Evolutionary conservation across 2,888 invertebrate genomes (phyloP).

Genomic region (Lottia scabra): DNA sequence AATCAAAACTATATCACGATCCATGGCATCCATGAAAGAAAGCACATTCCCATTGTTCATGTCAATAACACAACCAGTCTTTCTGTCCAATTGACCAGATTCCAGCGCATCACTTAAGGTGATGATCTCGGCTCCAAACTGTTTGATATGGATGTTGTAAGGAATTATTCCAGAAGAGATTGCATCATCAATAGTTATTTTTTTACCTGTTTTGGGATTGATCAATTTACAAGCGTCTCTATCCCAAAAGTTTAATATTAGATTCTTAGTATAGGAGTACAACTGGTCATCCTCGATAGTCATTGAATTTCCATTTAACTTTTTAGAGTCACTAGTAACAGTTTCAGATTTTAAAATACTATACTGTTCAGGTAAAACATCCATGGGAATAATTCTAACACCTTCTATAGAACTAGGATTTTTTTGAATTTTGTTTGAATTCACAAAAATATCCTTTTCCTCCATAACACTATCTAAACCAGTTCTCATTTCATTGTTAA

Average conservation of each 20-base stretch:
- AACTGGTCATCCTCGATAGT: background rate
- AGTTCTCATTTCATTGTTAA: background rate
- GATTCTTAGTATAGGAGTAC: conserved; percentile 36
- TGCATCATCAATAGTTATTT: conserved; percentile 32
- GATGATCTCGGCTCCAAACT: conserved; percentile 67
- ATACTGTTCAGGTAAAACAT: no score
- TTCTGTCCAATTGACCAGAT: conserved; percentile 80
- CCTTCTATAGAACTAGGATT: no score
- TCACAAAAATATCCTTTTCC: background rate
- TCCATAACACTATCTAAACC: background rate
- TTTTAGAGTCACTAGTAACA: no score
- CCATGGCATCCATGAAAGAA: conserved; percentile 51
- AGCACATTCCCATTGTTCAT: conserved; percentile 72
- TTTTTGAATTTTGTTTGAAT: background rate
- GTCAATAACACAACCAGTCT: conserved; percentile 73
- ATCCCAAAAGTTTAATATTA: conserved; percentile 51
- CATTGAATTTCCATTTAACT: no score
- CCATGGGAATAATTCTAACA: no score
- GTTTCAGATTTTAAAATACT: no score
- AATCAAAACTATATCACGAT: conserved; percentile 25
- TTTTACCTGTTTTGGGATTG: conserved; percentile 47
- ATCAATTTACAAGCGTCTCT: conserved; percentile 36
- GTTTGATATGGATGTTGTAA: conserved; percentile 40
- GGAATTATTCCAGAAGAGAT: conserved; percentile 34
- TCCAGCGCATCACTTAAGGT: conserved; percentile 70